Percentiles rank a stretch among this genome's conserved stretches.
phyloP scores from a whole-genome alignment of 23 tunicate species.

The Trididemnum clinides region DNA sequence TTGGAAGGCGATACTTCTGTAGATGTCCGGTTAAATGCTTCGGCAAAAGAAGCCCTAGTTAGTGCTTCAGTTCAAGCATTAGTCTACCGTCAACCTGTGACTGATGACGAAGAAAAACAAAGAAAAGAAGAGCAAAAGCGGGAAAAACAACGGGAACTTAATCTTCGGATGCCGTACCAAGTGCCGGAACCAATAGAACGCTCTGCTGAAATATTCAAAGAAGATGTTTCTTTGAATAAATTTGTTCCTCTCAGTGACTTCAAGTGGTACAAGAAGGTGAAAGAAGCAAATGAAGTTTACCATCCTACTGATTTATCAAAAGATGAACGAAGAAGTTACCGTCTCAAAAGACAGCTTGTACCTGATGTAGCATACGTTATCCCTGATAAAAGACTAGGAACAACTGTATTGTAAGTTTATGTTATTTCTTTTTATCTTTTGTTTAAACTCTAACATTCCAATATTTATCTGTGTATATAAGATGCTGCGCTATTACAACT shows the following conservation, averaged over 20 bases:
- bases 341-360: conserved; percentile 71
- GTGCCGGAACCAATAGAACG: conserved; percentile 78
- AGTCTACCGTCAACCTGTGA: conserved; percentile 51
- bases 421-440: too few relatives aligned
- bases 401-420: conserved; percentile 34
- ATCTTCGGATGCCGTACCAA: conserved; percentile 87
- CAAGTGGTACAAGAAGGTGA: conserved; percentile 95
- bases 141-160: conserved; percentile 48
- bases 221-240: conserved; percentile 54
- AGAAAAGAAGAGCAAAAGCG: conserved; percentile 49
- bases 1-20: conserved; percentile 40
- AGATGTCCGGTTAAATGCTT: conserved; percentile 63
- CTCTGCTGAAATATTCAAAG: conserved; percentile 55
- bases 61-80: conserved; percentile 61
- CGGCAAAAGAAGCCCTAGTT: conserved; percentile 80
- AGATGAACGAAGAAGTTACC: conserved; percentile 46
- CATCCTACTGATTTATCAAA: conserved; percentile 58
- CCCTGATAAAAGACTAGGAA: conserved; percentile 74
- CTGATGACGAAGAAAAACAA: conserved; percentile 43
- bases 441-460: too few relatives aligned
- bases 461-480: too few relatives aligned
- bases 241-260: conserved; percentile 89
- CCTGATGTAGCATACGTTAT: conserved; percentile 82
- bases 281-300: conserved; percentile 66
- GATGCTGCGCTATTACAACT: too few relatives aligned